phyloP scores from a whole-genome alignment of 2,113 vertebrate genomes.

The Xiphorhynchus elegans region DNA sequence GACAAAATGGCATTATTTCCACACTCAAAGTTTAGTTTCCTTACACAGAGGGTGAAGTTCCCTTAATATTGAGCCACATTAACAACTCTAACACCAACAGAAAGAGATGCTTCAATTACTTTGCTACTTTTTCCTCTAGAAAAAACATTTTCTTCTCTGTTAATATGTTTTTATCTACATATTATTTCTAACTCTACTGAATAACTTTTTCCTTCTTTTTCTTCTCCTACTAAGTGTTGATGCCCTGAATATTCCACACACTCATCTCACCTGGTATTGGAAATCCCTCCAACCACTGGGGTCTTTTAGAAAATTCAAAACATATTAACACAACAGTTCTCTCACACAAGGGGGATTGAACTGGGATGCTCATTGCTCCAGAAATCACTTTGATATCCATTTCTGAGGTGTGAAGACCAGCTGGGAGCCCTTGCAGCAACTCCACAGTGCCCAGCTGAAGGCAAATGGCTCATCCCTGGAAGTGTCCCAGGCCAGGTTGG shows the following conservation, averaged over 20 bases:
- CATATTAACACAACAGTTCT: neutral
- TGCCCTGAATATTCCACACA: neutral
- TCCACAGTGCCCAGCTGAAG: neutral
- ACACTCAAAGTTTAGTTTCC: neutral
- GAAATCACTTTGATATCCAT: neutral
- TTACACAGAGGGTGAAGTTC: neutral
- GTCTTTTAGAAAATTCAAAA: neutral
- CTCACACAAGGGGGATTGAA: neutral
- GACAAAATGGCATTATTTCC: neutral
- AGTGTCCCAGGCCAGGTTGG: neutral
- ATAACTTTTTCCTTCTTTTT: neutral
- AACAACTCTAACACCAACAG: neutral
- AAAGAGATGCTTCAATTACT: neutral
- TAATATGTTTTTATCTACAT: neutral
- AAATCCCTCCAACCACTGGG: neutral
- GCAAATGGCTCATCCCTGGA: neutral
- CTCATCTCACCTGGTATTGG: neutral
- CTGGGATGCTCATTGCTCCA: neutral
- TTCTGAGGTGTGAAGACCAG: neutral
- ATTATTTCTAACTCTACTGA: neutral
- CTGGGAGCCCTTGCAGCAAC: neutral
- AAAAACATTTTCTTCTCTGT: neutral
- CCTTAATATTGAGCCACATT: neutral
- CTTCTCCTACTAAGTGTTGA: neutral
- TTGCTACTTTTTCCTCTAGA: neutral